A percentile compares a stretch with the other conserved stretches of the same genome.
Conservation (phyloP, 1,140 invertebrate species). For the Anoplolepis gracilipes region DNA sequence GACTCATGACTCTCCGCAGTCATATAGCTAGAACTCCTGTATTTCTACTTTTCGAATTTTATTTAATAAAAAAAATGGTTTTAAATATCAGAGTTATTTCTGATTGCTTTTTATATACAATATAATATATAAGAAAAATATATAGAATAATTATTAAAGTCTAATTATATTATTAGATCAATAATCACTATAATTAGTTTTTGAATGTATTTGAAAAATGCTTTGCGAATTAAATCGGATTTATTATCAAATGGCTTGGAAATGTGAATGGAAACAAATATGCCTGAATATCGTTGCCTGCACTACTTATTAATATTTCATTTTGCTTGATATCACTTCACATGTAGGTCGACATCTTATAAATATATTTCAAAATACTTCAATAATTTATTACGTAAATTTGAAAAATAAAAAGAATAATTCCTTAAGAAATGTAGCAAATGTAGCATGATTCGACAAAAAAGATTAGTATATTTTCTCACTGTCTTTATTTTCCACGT, state of each 20-base stretch:
- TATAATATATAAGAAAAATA: too few species aligned
- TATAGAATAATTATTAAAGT: not conserved
- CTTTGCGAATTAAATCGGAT: not conserved
- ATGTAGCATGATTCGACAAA: not conserved
- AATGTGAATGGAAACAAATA: not conserved
- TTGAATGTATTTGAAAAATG: not conserved
- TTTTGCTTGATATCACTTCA: not conserved
- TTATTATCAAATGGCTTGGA: conserved; percentile 9
- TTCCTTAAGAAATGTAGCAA: not conserved
- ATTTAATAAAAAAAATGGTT: not conserved
- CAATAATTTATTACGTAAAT: conserved; percentile 30
- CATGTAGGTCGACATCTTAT: conserved; percentile 8
- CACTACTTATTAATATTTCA: conserved; percentile 43
- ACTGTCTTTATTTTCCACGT: not conserved
- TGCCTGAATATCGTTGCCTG: conserved; percentile 1
- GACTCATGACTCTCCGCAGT: not conserved
- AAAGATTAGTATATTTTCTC: too few species aligned
- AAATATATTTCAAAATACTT: conserved; percentile 28
- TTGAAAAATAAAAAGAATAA: conserved; percentile 5
- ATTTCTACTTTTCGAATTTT: too few species aligned
- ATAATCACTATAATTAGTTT: not conserved
- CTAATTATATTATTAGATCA: not conserved
- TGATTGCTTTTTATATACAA: not conserved
- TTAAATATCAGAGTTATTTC: not conserved
- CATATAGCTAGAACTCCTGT: not conserved